Base-by-base conservation (phyloP, 2,113 vertebrate genomes). In the Trematocara zebra region DNA sequence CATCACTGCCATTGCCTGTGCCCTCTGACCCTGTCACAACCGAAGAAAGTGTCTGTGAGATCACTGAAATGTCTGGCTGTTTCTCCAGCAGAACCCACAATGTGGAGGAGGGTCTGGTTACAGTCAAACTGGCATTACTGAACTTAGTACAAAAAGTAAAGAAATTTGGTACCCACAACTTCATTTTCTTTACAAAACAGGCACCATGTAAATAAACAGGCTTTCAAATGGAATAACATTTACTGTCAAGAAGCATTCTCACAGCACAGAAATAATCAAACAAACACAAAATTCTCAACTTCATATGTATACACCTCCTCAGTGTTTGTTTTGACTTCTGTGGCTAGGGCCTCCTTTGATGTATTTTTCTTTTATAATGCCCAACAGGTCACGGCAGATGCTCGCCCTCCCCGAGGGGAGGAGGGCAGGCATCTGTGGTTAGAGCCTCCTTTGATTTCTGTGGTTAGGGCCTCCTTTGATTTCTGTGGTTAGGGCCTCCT, bases 1-100 rank as follows among this genome's bases (percentile, higher is more conserved):
- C 99, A 87, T 99, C 99, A 81, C 98, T 99, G 88, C 97, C 98
- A 80, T 97, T 98, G 87, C 97, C 97, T 89, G 98, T 99, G 91
- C 98, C 98, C 86, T 99, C 99, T 92, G 98, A 99, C 94, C 98
- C 98, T 99, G 94, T 91, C 90, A 92, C 3, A 72, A 56, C 23
- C 76, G 37, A 56, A 26, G 6, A 17, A 49, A n/a, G 23, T 7
- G 2, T 78, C 18, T 28, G 11, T 83, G 23, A 42, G 15, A 7
- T 31, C 20, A 52, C 31, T 3, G 44, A 76, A 1, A 76, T 12
- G 26, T 1, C 20, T 5, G 37, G 2, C 15, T 31, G 42, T 49
- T 18, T 47, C 26, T 76, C 44, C 26, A 76, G 26, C 26, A 49
- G 23, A 31, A 49, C 26, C n/a, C 44, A 49, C 10, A 49, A 18